Conservation (phyloP, 2,888 invertebrate genomes). For the Brachyptera risi region DNA sequence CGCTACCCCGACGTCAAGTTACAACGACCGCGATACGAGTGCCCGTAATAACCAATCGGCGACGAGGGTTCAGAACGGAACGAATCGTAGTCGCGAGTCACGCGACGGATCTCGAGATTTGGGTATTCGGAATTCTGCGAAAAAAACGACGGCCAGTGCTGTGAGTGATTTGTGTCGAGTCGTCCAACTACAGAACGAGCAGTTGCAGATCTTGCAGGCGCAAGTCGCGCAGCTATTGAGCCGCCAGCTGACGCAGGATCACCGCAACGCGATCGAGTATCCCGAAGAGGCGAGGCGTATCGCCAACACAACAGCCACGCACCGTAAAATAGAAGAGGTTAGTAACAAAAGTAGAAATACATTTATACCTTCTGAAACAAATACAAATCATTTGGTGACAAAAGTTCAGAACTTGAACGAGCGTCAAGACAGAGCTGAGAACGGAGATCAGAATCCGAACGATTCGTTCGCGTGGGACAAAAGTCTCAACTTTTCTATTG, state of each 20-base stretch:
- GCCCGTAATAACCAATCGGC: too few species aligned
- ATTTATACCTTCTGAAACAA: too few species aligned
- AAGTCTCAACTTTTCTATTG: not conserved
- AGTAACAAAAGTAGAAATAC: too few species aligned
- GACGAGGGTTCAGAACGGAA: not conserved
- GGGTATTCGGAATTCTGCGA: too few species aligned
- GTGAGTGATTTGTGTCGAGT: not conserved
- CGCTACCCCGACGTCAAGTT: not conserved
- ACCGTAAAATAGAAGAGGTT: too few species aligned
- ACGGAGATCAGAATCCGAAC: not conserved
- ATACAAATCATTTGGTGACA: too few species aligned
- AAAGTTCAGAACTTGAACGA: too few species aligned
- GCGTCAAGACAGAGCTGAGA: too few species aligned
- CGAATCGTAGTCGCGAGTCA: not conserved
- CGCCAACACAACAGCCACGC: too few species aligned
- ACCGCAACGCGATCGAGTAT: not conserved
- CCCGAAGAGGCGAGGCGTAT: not conserved
- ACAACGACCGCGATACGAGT: not conserved
- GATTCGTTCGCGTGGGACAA: conserved; percentile 1
- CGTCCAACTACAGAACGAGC: conserved; percentile 13
- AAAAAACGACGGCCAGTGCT: not conserved
- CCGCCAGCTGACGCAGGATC: not conserved
- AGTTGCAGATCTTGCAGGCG: conserved; percentile 1
- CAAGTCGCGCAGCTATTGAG: not conserved
- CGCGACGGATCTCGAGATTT: not conserved